phyloP scores from a whole-genome alignment of 2,797 vertebrate species.

The Anomalospiza imberbis region DNA sequence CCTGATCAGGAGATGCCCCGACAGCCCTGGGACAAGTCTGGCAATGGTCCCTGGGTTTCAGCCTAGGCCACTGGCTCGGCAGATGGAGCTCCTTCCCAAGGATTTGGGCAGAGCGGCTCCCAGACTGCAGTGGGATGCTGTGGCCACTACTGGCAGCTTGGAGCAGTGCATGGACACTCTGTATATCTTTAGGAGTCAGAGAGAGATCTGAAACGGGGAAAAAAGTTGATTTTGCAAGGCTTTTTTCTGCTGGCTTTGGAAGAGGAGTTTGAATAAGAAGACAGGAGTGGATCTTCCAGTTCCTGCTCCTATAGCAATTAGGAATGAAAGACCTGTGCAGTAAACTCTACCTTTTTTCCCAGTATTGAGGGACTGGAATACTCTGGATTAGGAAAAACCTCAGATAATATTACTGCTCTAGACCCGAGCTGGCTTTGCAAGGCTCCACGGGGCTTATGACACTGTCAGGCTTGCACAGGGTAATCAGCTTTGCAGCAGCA shows the following conservation, averaged over 20 bases:
- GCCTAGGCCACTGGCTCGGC: background rate
- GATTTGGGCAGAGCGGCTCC: background rate
- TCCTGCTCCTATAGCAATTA: background rate
- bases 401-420: background rate
- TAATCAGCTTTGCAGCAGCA: background rate
- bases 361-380: background rate
- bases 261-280: rapidly evolving
- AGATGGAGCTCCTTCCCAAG: slow-evolving; percentile 56
- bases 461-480: background rate
- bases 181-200: background rate
- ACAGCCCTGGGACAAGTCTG: background rate
- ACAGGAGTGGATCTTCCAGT: background rate
- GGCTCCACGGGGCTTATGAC: background rate
- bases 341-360: background rate
- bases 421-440: background rate
- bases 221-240: background rate
- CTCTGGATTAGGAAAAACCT: background rate
- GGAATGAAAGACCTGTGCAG: background rate
- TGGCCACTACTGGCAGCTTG: background rate
- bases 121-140: background rate
- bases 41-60: background rate
- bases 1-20: rapidly evolving
- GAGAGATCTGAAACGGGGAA: background rate
- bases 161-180: background rate
- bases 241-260: background rate